phyloP scores from a whole-genome alignment of 2,797 vertebrate species.

The Carcharodon carcharias region DNA sequence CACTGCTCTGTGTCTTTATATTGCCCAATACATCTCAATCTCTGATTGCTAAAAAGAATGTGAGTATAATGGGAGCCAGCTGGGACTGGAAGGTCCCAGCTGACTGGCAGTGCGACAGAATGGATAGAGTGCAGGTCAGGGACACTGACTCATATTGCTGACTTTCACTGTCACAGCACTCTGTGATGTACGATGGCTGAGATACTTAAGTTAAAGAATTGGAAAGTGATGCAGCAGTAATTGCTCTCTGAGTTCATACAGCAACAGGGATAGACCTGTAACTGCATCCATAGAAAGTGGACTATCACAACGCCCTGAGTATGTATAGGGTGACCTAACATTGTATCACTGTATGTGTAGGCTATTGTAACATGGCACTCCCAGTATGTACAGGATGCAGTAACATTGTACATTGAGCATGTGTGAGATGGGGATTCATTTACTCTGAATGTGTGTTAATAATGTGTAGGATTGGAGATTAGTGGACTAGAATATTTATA shows the following conservation, averaged over 20 bases:
- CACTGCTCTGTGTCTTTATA: background rate
- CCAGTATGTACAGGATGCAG: background rate
- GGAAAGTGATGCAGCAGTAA: background rate
- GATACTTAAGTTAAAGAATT: background rate
- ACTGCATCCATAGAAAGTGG: background rate
- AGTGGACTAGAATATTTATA: background rate
- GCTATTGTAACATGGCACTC: background rate
- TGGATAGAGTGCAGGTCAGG: background rate
- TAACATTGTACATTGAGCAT: background rate
- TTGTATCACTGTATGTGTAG: background rate
- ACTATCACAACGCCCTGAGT: background rate
- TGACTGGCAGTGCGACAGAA: background rate
- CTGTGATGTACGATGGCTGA: background rate
- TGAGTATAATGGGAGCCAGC: constrained; percentile 15
- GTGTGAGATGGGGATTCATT: background rate
- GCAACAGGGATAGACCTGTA: background rate
- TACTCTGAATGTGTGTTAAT: background rate
- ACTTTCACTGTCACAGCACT: background rate
- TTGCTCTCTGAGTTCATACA: background rate
- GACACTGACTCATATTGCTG: background rate
- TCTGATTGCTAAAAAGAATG: background rate
- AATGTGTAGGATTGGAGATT: background rate
- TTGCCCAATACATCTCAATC: constrained; percentile 6
- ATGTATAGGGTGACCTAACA: background rate
- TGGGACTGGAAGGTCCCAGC: background rate